Evolutionary conservation across 2,797 vertebrate genomes (phyloP), one percentile per base, ranked within the genome.

Genomic region (Ptychadena robeensis): DNA sequence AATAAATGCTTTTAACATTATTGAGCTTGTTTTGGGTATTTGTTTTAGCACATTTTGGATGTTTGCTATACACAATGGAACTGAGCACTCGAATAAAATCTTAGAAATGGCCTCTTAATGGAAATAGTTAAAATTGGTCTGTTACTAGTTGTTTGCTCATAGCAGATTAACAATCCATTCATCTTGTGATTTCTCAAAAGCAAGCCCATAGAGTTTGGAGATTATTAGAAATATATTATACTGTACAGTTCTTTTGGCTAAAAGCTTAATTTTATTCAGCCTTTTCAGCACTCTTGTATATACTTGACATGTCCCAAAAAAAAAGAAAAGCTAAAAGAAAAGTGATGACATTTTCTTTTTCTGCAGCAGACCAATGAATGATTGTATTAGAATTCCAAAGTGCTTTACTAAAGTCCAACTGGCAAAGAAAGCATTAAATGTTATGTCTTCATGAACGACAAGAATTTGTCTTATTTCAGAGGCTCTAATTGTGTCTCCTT

Each of bases 381-480:
- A 10, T 35, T 67, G 65, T 37, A 11, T 67, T 22, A 53, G 18
- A 53, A 53, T 22, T 53, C 18, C 18, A 53, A 53, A 22, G 12
- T 63, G 32, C 5, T 64, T 15, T 66, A n/a, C 25, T 27, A 10
- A n/a, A 61, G 22, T 61, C 22, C 57, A 61, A 4, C 44, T 32
- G 11, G 11, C 61, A 38, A 67, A 77, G 18, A 27, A 27, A 69
- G 4, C n/a, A 18, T 9, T 68, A 66, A 76, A 76, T 53, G 32
- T 67, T 32, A 77, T 75, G 28, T 14, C 35, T 64, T 40, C n/a
- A 77, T 65, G 28, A 27, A 25, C 38, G 37, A 38, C 22, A 66
- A 48, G 18, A 65, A 65, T 77, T 48, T 77, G 11, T 53, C 22
- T 48, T 67, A 44, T 77, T 48, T 77, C 18, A 77, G 44, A 11